These are phyloP conservation scores for Drosophila elegans DNA, from an alignment of 1,140 invertebrate genomes.

Conservation along the genomic window DNA sequence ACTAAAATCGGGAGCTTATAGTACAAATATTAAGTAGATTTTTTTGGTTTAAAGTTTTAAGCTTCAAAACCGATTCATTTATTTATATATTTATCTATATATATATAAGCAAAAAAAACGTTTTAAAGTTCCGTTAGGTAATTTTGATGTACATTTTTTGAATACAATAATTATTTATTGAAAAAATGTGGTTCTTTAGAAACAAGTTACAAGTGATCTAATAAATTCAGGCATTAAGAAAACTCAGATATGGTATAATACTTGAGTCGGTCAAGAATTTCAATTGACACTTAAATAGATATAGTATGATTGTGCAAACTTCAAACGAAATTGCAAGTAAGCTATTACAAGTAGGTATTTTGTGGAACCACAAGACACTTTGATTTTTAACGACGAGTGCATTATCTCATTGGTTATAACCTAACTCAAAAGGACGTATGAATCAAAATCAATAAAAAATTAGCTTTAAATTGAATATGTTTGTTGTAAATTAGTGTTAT, in stretches of 20 bases:
- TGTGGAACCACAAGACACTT: background rate
- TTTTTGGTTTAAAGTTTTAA: too few relatives aligned
- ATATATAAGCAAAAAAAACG: too few relatives aligned
- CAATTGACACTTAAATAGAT: background rate
- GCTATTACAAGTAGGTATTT: background rate
- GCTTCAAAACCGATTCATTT: too few relatives aligned
- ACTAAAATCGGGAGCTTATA: background rate
- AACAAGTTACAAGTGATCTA: too few relatives aligned
- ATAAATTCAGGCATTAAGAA: too few relatives aligned
- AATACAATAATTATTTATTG: too few relatives aligned
- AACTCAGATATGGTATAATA: background rate
- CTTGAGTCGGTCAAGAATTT: slow-evolving; percentile 4
- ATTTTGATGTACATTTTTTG: too few relatives aligned
- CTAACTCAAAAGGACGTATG: background rate
- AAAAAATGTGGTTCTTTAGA: too few relatives aligned
- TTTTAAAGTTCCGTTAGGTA: too few relatives aligned
- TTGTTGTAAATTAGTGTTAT: background rate
- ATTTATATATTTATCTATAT: too few relatives aligned
- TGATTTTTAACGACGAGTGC: background rate
- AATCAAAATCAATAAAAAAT: background rate
- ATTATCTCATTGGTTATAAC: background rate
- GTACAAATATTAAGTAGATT: too few relatives aligned
- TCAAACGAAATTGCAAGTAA: background rate
- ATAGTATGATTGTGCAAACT: background rate
- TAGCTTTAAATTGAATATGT: too few relatives aligned